Evolutionary conservation across 2,888 invertebrate species (phyloP).

Genomic region (Dynastes tityus): DNA sequence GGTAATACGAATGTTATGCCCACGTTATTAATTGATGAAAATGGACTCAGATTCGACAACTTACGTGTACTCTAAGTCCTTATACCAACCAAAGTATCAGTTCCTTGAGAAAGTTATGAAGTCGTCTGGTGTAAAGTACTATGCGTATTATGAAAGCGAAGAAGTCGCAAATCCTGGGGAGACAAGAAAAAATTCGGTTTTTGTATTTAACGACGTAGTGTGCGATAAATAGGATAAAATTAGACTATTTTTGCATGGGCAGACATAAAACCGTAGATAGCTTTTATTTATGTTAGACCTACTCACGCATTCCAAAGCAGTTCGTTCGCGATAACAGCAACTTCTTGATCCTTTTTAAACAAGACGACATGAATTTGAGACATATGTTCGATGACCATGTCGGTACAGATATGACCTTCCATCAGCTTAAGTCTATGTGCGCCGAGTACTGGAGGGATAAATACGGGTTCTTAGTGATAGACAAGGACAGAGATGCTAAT

Average conservation of each 20-base stretch:
- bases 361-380: slow-evolving; percentile 64
- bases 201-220: slow-evolving; percentile 67
- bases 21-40: slow-evolving; percentile 61
- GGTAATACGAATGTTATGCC: slow-evolving; percentile 66
- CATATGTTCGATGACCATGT: slow-evolving; percentile 60
- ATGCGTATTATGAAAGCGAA: slow-evolving; percentile 55
- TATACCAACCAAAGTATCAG: no score
- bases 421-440: slow-evolving; percentile 61
- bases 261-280: slow-evolving; percentile 63
- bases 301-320: slow-evolving; percentile 65
- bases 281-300: slow-evolving; percentile 65
- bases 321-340: slow-evolving; percentile 66
- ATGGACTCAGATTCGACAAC: slow-evolving; percentile 65
- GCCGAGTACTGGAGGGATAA: slow-evolving; percentile 60
- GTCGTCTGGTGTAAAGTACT: slow-evolving; percentile 56
- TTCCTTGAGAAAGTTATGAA: slow-evolving; percentile 57
- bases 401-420: slow-evolving; percentile 57
- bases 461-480: slow-evolving; percentile 60
- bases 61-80: slow-evolving; percentile 63
- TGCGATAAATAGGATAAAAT: slow-evolving; percentile 63
- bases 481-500: slow-evolving; percentile 56
- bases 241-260: slow-evolving; percentile 61
- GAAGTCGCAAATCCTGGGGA: slow-evolving; percentile 56
- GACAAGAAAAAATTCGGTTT: slow-evolving; percentile 62
- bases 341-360: slow-evolving; percentile 63